Evolutionary conservation across 2,888 invertebrate species (phyloP).

Genomic region (Euclidia mi): DNA sequence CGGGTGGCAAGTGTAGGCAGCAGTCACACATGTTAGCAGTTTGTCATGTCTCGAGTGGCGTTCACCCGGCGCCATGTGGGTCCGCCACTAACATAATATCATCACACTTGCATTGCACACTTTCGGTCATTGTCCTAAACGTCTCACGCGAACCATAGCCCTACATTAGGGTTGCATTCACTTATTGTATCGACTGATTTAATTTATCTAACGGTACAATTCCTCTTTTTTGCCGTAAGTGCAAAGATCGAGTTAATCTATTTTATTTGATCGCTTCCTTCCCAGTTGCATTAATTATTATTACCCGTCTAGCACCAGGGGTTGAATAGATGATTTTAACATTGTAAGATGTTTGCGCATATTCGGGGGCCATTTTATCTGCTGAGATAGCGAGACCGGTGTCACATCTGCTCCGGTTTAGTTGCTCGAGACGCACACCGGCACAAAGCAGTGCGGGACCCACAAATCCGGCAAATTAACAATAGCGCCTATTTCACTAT

Average conservation of each 20-base stretch:
- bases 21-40: conserved; percentile 75
- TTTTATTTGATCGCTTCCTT: conserved; percentile 54
- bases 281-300: conserved; percentile 68
- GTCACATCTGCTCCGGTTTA: conserved; percentile 86
- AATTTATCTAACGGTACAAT: conserved; percentile 60
- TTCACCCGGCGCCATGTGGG: conserved; percentile 80
- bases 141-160: conserved; percentile 35
- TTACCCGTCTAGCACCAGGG: conserved; percentile 62
- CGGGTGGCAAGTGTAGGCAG: conserved; percentile 63
- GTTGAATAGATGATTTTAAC: conserved; percentile 75
- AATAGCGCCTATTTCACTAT: conserved; percentile 78
- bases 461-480: conserved; percentile 79
- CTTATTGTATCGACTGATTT: conserved; percentile 50
- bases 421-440: conserved; percentile 62
- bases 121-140: conserved; percentile 60
- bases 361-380: conserved; percentile 74
- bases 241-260: conserved; percentile 47
- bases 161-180: conserved; percentile 17
- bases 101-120: conserved; percentile 70
- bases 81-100: conserved; percentile 69
- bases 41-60: conserved; percentile 68
- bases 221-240: conserved; percentile 29
- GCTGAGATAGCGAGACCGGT: conserved; percentile 65
- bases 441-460: conserved; percentile 70
- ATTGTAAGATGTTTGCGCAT: conserved; percentile 62